Evolutionary conservation across 2,113 vertebrate species (phyloP).

Genomic region (Hippocampus comes): DNA sequence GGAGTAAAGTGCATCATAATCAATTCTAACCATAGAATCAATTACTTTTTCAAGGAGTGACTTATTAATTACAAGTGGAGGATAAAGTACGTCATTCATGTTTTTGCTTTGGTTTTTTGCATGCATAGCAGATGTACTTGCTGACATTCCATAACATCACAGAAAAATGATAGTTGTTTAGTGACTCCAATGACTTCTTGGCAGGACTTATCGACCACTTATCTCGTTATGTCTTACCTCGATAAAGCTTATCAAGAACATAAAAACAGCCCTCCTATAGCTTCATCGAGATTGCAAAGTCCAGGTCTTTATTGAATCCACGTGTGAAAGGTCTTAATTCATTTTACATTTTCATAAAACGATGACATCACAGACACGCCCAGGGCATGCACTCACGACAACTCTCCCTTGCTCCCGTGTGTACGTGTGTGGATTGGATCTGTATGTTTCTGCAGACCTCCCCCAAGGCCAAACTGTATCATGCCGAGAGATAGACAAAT

Average conservation of each 20-base stretch:
- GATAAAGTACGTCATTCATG: too few species aligned
- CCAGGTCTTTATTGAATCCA: not conserved
- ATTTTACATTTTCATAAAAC: not conserved
- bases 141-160: not conserved
- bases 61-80: too few species aligned
- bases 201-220: not conserved
- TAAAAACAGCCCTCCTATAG: not conserved
- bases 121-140: not conserved
- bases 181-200: not conserved
- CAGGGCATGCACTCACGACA: not conserved
- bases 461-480: too few species aligned
- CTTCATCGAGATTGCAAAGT: not conserved
- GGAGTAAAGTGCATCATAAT: too few species aligned
- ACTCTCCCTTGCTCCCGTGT: too few species aligned
- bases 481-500: too few species aligned
- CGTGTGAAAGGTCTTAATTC: not conserved
- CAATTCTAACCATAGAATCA: not conserved
- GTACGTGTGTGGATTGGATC: too few species aligned
- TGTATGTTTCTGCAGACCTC: too few species aligned
- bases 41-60: not conserved
- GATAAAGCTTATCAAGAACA: slow-evolving; percentile 1
- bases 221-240: not conserved
- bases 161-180: not conserved
- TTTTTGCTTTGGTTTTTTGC: not conserved
- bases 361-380: not conserved